phyloP scores from a whole-genome alignment of 2,797 vertebrate species.

The Prionace glauca region DNA sequence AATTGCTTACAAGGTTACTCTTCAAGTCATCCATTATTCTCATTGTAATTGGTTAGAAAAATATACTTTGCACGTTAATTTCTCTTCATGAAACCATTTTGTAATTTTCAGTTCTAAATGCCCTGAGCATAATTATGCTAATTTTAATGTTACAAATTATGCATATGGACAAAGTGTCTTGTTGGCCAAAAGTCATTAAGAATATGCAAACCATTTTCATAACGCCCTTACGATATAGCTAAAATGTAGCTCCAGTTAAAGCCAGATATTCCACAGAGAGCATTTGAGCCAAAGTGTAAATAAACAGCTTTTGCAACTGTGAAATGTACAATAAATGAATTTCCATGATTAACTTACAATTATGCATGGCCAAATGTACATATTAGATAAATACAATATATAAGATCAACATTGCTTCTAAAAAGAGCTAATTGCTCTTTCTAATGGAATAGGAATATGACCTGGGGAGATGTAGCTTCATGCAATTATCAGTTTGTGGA shows the following conservation, averaged over 20 bases:
- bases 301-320: neutral
- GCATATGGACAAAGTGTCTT: neutral
- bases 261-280: neutral
- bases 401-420: neutral
- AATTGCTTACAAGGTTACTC: neutral
- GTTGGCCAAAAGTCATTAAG: neutral
- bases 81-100: neutral
- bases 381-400: neutral
- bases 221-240: neutral
- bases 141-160: neutral
- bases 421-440: neutral
- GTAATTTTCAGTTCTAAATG: neutral
- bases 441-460: neutral
- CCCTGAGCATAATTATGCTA: neutral
- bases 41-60: neutral
- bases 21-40: neutral
- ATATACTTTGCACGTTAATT: neutral
- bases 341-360: neutral
- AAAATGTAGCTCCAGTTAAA: neutral
- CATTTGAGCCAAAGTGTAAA: neutral
- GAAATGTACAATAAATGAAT: neutral
- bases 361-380: neutral
- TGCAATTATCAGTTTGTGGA: neutral
- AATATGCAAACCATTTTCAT: too few species aligned
- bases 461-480: neutral